Conservation (phyloP, 2,888 invertebrate genomes). For the Meganola albula region DNA sequence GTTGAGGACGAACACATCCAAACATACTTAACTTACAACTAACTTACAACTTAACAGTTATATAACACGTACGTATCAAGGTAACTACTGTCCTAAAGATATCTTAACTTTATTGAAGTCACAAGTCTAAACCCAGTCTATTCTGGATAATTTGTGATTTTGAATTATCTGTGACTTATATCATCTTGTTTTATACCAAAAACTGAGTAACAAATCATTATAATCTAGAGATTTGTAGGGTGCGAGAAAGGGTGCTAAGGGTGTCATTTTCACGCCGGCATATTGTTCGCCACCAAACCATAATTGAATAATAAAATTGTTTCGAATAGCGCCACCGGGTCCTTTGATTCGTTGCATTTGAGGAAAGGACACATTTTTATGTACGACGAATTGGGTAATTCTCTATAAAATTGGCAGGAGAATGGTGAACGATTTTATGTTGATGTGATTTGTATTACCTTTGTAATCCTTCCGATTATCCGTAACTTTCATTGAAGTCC, state of each 20-base stretch:
- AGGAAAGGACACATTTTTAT: conserved; percentile 29
- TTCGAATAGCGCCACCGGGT: conserved; percentile 43
- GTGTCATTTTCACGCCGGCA: conserved; percentile 62
- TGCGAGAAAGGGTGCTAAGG: conserved; percentile 25
- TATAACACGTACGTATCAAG: too few relatives aligned
- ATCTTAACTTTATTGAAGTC: too few relatives aligned
- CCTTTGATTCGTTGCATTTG: conserved; percentile 47
- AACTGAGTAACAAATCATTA: conserved; percentile 40
- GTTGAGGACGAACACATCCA: too few relatives aligned
- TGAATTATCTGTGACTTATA: conserved; percentile 50
- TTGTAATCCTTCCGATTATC: too few relatives aligned
- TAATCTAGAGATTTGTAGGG: conserved; percentile 38
- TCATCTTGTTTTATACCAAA: conserved; percentile 53
- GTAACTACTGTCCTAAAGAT: too few relatives aligned
- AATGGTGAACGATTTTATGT: conserved; percentile 18
- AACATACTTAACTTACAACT: too few relatives aligned
- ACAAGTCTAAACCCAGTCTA: conserved; percentile 31
- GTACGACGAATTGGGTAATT: conserved; percentile 21
- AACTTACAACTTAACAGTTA: too few relatives aligned
- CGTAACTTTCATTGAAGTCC: too few relatives aligned
- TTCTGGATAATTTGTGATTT: conserved; percentile 51
- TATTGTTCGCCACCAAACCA: conserved; percentile 50
- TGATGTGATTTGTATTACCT: conserved; percentile 25
- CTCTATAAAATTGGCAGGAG: conserved; percentile 21
- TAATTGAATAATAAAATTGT: conserved; percentile 67